Conservation (phyloP, 1,140 invertebrate species). For the Heliconius congener region DNA sequence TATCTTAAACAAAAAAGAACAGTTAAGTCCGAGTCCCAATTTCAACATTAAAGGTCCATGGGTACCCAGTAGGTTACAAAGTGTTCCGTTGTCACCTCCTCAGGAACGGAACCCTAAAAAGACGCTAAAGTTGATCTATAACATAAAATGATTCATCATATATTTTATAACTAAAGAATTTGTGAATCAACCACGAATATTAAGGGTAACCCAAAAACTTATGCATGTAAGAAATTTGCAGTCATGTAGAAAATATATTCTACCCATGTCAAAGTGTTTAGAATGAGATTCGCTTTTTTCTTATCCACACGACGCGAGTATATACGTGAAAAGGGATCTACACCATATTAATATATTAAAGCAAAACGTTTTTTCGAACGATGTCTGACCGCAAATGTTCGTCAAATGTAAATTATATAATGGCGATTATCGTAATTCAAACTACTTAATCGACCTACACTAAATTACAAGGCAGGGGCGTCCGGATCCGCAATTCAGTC, state of each 20-base stretch:
- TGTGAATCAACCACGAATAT: conserved; percentile 1
- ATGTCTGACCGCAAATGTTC: not conserved
- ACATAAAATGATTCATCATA: not conserved
- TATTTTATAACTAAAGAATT: conserved; percentile 2
- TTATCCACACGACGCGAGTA: not conserved
- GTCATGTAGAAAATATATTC: not conserved
- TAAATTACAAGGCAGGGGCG: not conserved
- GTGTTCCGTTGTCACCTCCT: too few species aligned
- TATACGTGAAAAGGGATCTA: not conserved
- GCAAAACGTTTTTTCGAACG: not conserved
- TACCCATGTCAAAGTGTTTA: not conserved
- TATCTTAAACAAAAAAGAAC: too few species aligned
- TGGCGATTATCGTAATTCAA: not conserved
- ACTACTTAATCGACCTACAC: not conserved
- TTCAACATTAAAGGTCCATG: too few species aligned
- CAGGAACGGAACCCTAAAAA: too few species aligned
- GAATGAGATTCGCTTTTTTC: conserved; percentile 8
- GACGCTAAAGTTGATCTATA: not conserved
- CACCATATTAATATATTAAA: not conserved
- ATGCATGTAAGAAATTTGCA: not conserved
- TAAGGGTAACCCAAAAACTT: not conserved
- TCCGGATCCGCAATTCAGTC: not conserved
- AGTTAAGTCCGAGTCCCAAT: too few species aligned
- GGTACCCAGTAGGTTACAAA: too few species aligned
- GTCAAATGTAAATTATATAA: conserved; percentile 6